Evolutionary conservation across 1,140 invertebrate species (phyloP).

Genomic region (Brachionus rubens): DNA sequence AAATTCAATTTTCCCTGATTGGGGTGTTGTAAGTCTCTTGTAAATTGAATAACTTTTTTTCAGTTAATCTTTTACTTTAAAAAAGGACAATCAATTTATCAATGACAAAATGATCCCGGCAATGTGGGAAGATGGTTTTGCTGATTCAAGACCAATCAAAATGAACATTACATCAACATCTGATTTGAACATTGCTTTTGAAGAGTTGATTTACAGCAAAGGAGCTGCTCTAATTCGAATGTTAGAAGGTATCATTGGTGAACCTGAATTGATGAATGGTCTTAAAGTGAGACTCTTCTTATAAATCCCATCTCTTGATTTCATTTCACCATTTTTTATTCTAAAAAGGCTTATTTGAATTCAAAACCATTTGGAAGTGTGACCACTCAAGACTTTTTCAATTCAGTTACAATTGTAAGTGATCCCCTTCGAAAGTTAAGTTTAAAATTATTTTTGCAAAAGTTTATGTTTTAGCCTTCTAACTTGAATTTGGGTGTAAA

Average conservation of each 20-base stretch:
- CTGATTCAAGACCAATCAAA: background rate
- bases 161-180: background rate
- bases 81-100: conserved; percentile 42
- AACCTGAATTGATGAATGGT: background rate
- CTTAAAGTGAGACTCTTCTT: background rate
- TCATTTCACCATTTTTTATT: background rate
- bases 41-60: no score
- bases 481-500: background rate
- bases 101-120: background rate
- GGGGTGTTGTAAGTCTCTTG: conserved; percentile 68
- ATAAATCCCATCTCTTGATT: background rate
- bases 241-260: conserved; percentile 22
- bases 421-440: background rate
- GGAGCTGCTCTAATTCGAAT: conserved; percentile 24
- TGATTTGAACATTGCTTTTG: background rate
- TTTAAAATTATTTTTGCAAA: background rate
- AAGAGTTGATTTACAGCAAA: conserved; percentile 9
- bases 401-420: conserved; percentile 19
- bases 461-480: background rate
- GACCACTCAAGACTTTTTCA: background rate
- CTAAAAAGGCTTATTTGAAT: conserved; percentile 3
- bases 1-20: conserved; percentile 70
- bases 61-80: background rate
- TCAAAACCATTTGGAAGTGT: conserved; percentile 24
- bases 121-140: conserved; percentile 41